Percentiles rank a stretch among this genome's conserved stretches.
Conservation (phyloP, 2,113 vertebrate genomes). For the Seriola quinqueradiata region DNA sequence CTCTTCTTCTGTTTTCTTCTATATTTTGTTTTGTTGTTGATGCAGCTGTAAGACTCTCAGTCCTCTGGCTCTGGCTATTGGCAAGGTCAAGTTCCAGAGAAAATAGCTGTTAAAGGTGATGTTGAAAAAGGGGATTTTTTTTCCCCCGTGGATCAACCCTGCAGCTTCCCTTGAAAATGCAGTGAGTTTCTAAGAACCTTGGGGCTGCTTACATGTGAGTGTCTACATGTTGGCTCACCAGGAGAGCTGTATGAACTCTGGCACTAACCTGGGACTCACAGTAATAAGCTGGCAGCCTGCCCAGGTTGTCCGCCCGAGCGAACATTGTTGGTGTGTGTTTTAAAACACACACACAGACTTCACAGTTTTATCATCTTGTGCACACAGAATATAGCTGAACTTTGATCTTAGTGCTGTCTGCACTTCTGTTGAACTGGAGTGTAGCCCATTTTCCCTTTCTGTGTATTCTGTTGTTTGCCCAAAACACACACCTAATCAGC, state of each 20-base stretch:
- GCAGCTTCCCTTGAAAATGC: slow-evolving; percentile 65
- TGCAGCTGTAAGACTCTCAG: slow-evolving; percentile 37
- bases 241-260: slow-evolving; percentile 74
- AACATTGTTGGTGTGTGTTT: slow-evolving; percentile 30
- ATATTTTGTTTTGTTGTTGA: slow-evolving; percentile 37
- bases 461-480: slow-evolving; percentile 71
- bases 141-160: slow-evolving; percentile 38
- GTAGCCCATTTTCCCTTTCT: slow-evolving; percentile 71
- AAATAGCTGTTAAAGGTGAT: slow-evolving; percentile 45
- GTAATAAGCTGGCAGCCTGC: slow-evolving; percentile 76
- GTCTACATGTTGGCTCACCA: slow-evolving; percentile 63
- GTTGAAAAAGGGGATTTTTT: slow-evolving; percentile 18
- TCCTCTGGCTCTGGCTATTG: slow-evolving; percentile 37
- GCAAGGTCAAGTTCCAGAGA: slow-evolving; percentile 53
- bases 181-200: slow-evolving; percentile 71
- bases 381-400: slow-evolving; percentile 75
- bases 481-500: slow-evolving; percentile 73
- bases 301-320: slow-evolving; percentile 67
- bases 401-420: slow-evolving; percentile 77
- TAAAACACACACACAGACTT: slow-evolving; percentile 37
- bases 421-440: slow-evolving; percentile 72
- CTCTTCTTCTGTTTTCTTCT: slow-evolving; percentile 6
- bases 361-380: slow-evolving; percentile 69
- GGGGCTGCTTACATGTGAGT: slow-evolving; percentile 58
- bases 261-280: slow-evolving; percentile 71